phyloP scores from a whole-genome alignment of 1,140 invertebrate species.

The Microplitis demolitor region DNA sequence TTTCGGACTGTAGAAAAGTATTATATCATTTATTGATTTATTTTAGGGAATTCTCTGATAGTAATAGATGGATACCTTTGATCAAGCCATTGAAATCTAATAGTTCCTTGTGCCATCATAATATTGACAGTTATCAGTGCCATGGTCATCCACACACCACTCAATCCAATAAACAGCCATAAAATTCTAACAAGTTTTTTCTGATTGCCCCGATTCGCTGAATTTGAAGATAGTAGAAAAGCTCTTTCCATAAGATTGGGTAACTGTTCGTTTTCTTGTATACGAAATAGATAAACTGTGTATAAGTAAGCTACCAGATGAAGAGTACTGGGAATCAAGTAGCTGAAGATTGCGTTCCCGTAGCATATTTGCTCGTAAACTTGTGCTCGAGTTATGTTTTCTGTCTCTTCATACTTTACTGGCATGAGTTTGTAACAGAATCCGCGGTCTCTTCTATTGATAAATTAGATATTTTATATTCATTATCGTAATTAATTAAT shows the following conservation, averaged over 20 bases:
- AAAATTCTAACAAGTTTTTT: constrained; percentile 69
- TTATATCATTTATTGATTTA: neutral
- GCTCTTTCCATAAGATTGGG: constrained; percentile 90
- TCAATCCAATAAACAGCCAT: constrained; percentile 73
- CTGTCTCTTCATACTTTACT: constrained; percentile 42
- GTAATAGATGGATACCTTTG: constrained; percentile 32
- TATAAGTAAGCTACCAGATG: constrained; percentile 80
- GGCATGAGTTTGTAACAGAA: constrained; percentile 68
- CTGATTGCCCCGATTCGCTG: constrained; percentile 69
- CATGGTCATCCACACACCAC: constrained; percentile 70
- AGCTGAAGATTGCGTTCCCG: constrained; percentile 74
- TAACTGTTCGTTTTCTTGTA: constrained; percentile 84
- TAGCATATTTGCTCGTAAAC: constrained; percentile 68
- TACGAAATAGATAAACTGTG: constrained; percentile 77
- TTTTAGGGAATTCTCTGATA: neutral
- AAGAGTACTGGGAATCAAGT: constrained; percentile 77
- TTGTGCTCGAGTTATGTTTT: constrained; percentile 49
- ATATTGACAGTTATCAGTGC: constrained; percentile 70
- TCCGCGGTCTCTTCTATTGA: constrained; percentile 72
- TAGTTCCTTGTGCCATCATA: constrained; percentile 68
- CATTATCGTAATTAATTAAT: no score
- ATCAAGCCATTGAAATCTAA: constrained; percentile 70
- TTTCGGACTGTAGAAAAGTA: constrained; percentile 56
- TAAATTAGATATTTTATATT: neutral
- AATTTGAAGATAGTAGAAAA: constrained; percentile 70